Conservation (phyloP, 2,888 invertebrate species). For the Agriotes lineatus region DNA sequence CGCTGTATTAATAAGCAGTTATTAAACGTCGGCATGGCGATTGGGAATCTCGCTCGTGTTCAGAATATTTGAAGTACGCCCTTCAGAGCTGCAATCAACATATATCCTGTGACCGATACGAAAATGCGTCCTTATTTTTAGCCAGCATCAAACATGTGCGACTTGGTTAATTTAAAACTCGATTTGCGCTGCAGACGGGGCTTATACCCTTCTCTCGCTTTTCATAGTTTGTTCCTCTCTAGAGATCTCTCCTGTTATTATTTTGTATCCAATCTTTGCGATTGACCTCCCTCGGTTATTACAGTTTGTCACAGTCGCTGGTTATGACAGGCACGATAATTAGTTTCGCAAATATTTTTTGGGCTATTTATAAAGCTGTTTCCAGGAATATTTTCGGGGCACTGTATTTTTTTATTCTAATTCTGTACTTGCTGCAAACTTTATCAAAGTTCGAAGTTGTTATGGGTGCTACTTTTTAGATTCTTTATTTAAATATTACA, state of each 20-base stretch:
- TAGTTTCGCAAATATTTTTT: conserved; percentile 43
- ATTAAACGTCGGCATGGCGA: conserved; percentile 15
- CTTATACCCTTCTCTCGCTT: conserved; percentile 37
- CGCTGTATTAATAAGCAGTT: neutral
- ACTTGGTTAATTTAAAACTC: conserved; percentile 52
- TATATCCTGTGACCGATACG: conserved; percentile 40
- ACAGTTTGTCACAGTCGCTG: conserved; percentile 48
- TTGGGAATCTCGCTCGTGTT: neutral
- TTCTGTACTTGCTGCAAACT: neutral
- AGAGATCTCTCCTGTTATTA: conserved; percentile 47
- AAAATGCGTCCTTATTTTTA: conserved; percentile 46
- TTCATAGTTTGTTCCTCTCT: conserved; percentile 37
- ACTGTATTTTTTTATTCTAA: neutral
- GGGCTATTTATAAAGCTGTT: conserved; percentile 17
- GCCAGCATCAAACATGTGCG: conserved; percentile 44
- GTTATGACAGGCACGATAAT: conserved; percentile 46
- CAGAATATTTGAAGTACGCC: conserved; percentile 24
- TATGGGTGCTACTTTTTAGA: conserved; percentile 23
- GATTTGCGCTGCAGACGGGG: conserved; percentile 40
- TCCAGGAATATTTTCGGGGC: neutral
- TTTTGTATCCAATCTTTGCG: conserved; percentile 45
- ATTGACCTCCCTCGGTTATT: conserved; percentile 48
- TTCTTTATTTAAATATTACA: conserved; percentile 13
- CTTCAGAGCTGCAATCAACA: conserved; percentile 38
- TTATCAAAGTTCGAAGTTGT: too few species aligned